Evolutionary conservation across 2,113 vertebrate species (phyloP).

Genomic region (Sminthopsis crassicaudata): DNA sequence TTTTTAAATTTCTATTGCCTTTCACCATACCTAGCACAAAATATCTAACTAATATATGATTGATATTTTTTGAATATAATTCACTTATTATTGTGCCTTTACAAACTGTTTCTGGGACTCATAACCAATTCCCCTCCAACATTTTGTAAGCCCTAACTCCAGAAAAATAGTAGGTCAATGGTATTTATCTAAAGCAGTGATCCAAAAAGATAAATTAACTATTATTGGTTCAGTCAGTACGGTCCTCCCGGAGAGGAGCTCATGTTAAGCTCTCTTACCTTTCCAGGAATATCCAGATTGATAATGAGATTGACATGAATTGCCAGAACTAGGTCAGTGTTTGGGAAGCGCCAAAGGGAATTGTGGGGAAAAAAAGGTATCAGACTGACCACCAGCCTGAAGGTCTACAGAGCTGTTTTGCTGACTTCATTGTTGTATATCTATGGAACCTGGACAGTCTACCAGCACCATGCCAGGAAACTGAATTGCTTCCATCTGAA

Average conservation of each 20-base stretch:
- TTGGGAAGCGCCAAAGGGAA: too few species aligned
- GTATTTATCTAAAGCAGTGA: constrained; percentile 70
- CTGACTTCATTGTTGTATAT: too few species aligned
- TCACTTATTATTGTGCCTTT: not conserved
- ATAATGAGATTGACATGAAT: too few species aligned
- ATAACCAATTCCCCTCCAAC: not conserved
- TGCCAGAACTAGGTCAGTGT: too few species aligned
- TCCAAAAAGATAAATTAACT: constrained; percentile 53
- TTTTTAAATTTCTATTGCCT: not conserved
- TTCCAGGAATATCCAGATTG: too few species aligned
- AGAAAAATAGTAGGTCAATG: constrained; percentile 19
- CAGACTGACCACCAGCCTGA: too few species aligned
- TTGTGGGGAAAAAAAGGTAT: too few species aligned
- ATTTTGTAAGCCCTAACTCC: constrained; percentile 26
- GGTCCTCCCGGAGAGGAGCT: not conserved
- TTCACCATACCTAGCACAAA: not conserved
- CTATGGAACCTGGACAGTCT: too few species aligned
- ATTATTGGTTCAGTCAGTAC: constrained; percentile 21
- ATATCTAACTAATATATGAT: not conserved
- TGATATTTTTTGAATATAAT: not conserved
- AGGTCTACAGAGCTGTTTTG: too few species aligned
- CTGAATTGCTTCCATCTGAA: too few species aligned
- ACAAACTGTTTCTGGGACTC: not conserved
- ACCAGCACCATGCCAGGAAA: too few species aligned
- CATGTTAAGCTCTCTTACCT: too few species aligned